These are phyloP conservation scores for Euwallacea similis DNA, from an alignment of 1,140 invertebrate species.

Conservation along the genomic window DNA sequence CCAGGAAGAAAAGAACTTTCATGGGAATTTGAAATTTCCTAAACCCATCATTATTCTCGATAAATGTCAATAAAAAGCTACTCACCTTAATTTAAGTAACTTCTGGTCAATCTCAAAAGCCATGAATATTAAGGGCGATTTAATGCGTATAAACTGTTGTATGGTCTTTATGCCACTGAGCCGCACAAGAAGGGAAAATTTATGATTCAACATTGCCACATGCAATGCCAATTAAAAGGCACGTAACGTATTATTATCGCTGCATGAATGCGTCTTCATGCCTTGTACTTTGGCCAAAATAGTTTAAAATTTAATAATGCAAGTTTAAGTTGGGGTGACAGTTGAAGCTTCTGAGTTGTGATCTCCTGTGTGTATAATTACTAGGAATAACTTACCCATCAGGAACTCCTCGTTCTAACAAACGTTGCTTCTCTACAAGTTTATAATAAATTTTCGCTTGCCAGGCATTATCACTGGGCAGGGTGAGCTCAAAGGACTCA, in stretches of 20 bases:
- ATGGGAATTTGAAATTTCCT: no score
- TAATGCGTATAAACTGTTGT: neutral
- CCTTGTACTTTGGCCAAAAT: conserved; percentile 2
- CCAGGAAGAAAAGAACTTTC: no score
- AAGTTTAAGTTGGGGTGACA: neutral
- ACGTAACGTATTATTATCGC: neutral
- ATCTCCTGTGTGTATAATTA: neutral
- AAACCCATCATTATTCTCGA: no score
- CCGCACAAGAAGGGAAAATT: neutral
- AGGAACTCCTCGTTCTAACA: conserved; percentile 29
- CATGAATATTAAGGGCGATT: neutral
- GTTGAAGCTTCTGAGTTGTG: neutral
- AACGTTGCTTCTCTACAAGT: conserved; percentile 70
- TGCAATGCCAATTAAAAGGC: conserved; percentile 8
- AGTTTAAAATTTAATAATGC: neutral
- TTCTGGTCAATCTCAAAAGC: neutral
- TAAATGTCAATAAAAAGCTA: no score
- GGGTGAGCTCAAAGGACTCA: conserved; percentile 46
- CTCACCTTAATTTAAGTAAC: no score
- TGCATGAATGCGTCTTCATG: neutral
- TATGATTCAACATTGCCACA: neutral
- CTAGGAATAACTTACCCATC: conserved; percentile 24
- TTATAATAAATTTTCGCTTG: conserved; percentile 71
- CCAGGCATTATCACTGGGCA: conserved; percentile 75
- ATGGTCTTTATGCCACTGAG: neutral